Evolutionary conservation across 2,113 vertebrate species (phyloP).

Genomic region (Pelobates fuscus): DNA sequence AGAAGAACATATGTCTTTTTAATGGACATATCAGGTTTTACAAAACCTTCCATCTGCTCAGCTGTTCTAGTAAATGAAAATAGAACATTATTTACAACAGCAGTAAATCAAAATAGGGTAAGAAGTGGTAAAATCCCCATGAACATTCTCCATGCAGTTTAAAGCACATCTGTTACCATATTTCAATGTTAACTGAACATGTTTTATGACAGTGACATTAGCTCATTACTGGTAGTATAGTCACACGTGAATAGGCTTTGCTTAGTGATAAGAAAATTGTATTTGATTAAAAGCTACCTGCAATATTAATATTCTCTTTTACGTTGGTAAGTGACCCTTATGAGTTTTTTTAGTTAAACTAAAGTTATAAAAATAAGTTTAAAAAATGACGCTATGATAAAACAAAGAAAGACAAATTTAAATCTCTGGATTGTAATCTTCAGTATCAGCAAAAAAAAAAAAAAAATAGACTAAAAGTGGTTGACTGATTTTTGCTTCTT

Average conservation of each 20-base stretch:
- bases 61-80: conserved; percentile 30
- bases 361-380: no score
- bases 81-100: conserved; percentile 31
- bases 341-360: no score
- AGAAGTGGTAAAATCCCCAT: conserved; percentile 30
- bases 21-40: conserved; percentile 43
- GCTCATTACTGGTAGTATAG: neutral
- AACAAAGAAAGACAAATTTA: no score
- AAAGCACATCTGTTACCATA: conserved; percentile 40
- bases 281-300: neutral
- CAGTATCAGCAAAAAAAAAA: no score
- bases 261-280: conserved; percentile 10
- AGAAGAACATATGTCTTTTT: conserved; percentile 32
- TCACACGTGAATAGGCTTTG: conserved; percentile 8
- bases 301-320: neutral
- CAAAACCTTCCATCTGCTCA: conserved; percentile 46
- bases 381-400: no score
- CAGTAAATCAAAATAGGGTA: conserved; percentile 22
- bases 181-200: conserved; percentile 36
- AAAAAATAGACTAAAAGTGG: no score
- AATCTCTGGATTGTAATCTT: no score
- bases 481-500: no score
- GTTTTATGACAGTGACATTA: conserved; percentile 12
- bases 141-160: conserved; percentile 23
- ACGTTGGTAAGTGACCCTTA: no score